These are phyloP conservation scores for Laspeyria flexula DNA, from an alignment of 2,888 invertebrate species.

Conservation along the genomic window DNA sequence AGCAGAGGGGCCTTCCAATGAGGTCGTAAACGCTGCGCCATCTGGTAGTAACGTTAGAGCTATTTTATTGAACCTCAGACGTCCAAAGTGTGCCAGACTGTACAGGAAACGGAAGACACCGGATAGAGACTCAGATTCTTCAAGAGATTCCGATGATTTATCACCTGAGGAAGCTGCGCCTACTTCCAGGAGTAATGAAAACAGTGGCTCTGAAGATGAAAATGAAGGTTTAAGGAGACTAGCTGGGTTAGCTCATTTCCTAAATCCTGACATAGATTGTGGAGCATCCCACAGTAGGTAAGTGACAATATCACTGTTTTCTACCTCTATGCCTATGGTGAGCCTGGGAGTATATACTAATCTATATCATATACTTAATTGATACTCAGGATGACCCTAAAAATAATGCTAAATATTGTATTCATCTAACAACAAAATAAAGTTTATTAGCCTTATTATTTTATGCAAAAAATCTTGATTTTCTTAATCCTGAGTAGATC, in stretches of 20 bases:
- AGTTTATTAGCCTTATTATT: no score
- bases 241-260: constrained; percentile 52
- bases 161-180: constrained; percentile 59
- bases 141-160: constrained; percentile 75
- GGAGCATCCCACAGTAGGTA: constrained; percentile 57
- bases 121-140: constrained; percentile 70
- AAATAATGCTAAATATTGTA: not conserved
- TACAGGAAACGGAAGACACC: constrained; percentile 78
- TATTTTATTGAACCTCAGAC: constrained; percentile 68
- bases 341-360: not conserved
- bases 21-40: constrained; percentile 68
- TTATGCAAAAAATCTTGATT: no score
- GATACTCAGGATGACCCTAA: not conserved
- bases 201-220: constrained; percentile 59
- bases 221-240: constrained; percentile 56
- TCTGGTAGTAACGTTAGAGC: constrained; percentile 71
- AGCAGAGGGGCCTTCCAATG: constrained; percentile 65
- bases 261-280: constrained; percentile 49
- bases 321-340: not conserved
- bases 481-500: no score
- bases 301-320: constrained; percentile 36
- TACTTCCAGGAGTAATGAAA: constrained; percentile 46
- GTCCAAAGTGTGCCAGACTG: constrained; percentile 63
- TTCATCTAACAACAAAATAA: no score
- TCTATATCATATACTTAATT: not conserved